A percentile compares a stretch with the other conserved stretches of the same genome.
Evolutionary conservation across 1,140 invertebrate genomes (phyloP).

Genomic region (Bactericera cockerelli): DNA sequence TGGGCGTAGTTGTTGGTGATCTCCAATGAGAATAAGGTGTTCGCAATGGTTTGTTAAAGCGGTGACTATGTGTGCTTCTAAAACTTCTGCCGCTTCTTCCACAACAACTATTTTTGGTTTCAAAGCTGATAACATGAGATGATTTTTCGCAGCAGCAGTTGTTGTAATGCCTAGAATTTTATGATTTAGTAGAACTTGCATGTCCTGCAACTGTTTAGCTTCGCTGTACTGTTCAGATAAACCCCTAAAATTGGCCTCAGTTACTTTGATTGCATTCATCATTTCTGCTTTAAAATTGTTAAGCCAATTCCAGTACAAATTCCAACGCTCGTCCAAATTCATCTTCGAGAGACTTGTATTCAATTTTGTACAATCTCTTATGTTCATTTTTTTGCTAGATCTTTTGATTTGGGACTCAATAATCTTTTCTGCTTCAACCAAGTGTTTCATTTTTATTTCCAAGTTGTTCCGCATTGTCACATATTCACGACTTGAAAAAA

Average conservation of each 20-base stretch:
- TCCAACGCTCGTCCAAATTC: neutral
- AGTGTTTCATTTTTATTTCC: neutral
- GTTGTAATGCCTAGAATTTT: conserved; percentile 60
- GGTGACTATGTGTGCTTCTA: conserved; percentile 58
- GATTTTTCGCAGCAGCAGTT: conserved; percentile 51
- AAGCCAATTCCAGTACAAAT: conserved; percentile 6
- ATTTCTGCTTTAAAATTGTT: neutral
- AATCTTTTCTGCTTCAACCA: neutral
- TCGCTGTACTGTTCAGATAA: conserved; percentile 10
- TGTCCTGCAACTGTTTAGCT: conserved; percentile 13
- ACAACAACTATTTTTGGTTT: conserved; percentile 52
- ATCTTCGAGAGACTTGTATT: neutral
- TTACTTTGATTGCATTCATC: neutral
- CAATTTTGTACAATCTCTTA: neutral
- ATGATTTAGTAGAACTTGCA: conserved; percentile 15
- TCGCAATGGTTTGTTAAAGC: conserved; percentile 51
- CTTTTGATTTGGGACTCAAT: neutral
- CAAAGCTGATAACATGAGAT: conserved; percentile 40
- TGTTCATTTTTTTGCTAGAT: neutral
- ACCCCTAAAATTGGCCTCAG: neutral
- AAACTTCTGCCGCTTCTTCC: conserved; percentile 73
- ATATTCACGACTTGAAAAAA: neutral
- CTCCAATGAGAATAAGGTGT: conserved; percentile 71
- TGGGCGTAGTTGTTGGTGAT: conserved; percentile 59
- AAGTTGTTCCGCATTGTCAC: neutral